phyloP scores from a whole-genome alignment of 2,888 invertebrate genomes.

The Quadroppia sp. region DNA sequence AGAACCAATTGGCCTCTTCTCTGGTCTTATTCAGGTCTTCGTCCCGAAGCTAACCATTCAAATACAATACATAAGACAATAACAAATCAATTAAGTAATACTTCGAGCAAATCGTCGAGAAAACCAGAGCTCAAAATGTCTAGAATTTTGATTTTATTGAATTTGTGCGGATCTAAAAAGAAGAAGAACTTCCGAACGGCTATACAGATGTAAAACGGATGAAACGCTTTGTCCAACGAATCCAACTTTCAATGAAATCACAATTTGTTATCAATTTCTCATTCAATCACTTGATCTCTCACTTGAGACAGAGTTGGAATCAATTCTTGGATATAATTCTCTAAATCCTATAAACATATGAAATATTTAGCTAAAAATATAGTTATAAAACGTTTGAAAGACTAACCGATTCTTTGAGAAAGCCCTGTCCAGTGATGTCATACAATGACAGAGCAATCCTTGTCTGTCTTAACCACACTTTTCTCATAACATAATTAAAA shows the following conservation, averaged over 20 bases:
- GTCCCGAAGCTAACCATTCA: constrained; percentile 63
- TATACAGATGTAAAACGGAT: constrained; percentile 92
- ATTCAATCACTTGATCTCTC: not conserved
- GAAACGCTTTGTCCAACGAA: constrained; percentile 85
- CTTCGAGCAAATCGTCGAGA: constrained; percentile 83
- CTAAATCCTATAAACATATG: constrained; percentile 66
- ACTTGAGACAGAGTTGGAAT: constrained; percentile 82
- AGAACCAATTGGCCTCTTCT: constrained; percentile 86
- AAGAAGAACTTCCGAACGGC: constrained; percentile 94
- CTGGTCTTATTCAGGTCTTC: constrained; percentile 75
- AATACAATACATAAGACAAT: not conserved
- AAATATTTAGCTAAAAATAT: not conserved
- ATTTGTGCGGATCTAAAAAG: constrained; percentile 82
- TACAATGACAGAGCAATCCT: constrained; percentile 87
- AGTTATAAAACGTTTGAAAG: not conserved
- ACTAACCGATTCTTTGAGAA: constrained; percentile 71
- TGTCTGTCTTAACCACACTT: constrained; percentile 92
- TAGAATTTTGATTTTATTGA: constrained; percentile 80
- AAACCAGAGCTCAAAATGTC: constrained; percentile 88
- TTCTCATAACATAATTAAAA: constrained; percentile 91
- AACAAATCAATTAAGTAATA: constrained; percentile 50
- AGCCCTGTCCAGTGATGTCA: constrained; percentile 87
- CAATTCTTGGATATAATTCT: constrained; percentile 88
- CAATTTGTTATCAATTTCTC: not conserved
- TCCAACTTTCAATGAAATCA: constrained; percentile 58